Evolutionary conservation across 2,797 vertebrate genomes (phyloP).

Genomic region (Miopithecus talapoin): DNA sequence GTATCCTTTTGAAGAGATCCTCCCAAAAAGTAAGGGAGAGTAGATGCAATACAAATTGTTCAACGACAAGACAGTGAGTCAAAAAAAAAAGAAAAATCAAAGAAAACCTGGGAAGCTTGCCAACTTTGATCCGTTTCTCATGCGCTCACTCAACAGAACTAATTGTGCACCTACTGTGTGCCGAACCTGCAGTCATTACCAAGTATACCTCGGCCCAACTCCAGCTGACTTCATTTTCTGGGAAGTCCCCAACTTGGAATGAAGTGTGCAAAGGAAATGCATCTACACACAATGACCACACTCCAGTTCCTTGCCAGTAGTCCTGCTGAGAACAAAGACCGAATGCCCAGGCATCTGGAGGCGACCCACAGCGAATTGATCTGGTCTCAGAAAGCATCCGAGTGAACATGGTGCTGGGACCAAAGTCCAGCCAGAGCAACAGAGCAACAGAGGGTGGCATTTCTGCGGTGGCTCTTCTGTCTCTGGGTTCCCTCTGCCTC

Average conservation of each 20-base stretch:
- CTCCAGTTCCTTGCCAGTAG: not conserved
- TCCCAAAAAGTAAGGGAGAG: not conserved
- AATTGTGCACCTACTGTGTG: not conserved
- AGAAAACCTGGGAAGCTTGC: not conserved
- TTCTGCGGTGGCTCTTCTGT: not conserved
- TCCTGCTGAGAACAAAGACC: slow-evolving; percentile 71
- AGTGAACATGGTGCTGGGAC: accelerated
- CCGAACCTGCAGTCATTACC: not conserved
- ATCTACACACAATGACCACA: not conserved
- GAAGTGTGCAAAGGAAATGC: not conserved
- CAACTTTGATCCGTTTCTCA: not conserved
- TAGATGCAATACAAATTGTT: not conserved
- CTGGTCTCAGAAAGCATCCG: not conserved
- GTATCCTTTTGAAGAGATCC: not conserved
- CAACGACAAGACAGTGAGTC: not conserved
- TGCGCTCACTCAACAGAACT: not conserved
- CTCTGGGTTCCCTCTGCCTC: not conserved
- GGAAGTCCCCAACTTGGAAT: not conserved
- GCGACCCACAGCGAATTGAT: accelerated
- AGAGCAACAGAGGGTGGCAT: not conserved
- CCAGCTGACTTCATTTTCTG: not conserved
- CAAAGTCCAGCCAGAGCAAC: not conserved
- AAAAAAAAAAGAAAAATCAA: not conserved
- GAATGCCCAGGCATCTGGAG: not conserved
- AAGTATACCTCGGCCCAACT: not conserved